Conservation (phyloP, 2,888 invertebrate species). For the Omphaloscelis lunosa region DNA sequence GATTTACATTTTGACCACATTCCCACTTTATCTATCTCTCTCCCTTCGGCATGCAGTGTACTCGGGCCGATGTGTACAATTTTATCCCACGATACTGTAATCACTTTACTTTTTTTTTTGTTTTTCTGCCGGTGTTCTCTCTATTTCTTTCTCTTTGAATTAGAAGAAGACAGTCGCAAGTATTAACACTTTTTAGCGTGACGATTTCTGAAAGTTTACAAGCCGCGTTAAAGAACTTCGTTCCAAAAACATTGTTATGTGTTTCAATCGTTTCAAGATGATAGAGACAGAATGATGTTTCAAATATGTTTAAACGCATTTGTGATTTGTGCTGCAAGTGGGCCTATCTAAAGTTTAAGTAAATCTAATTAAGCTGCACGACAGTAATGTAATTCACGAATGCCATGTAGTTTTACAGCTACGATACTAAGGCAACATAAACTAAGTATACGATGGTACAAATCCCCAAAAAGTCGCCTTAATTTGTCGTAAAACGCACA, state of each 20-base stretch:
- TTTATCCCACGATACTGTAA: too few relatives aligned
- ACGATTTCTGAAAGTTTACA: too few relatives aligned
- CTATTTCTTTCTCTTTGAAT: too few relatives aligned
- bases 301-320: not conserved
- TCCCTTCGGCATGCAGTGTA: too few relatives aligned
- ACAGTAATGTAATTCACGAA: constrained; percentile 1
- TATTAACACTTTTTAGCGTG: too few relatives aligned
- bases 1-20: too few relatives aligned
- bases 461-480: constrained; percentile 47
- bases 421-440: constrained; percentile 21
- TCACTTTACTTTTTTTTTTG: too few relatives aligned
- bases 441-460: constrained; percentile 7
- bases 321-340: not conserved
- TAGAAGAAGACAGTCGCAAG: too few relatives aligned
- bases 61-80: too few relatives aligned
- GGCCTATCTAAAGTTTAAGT: not conserved
- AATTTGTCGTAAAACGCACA: constrained; percentile 65
- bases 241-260: not conserved
- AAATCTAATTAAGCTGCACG: not conserved
- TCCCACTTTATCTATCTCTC: too few relatives aligned
- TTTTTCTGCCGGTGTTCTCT: too few relatives aligned
- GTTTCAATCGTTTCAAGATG: not conserved
- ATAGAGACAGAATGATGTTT: not conserved
- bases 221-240: too few relatives aligned
- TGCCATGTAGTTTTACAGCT: constrained; percentile 19